phyloP scores from a whole-genome alignment of 2,113 vertebrate species.

The Irena cyanogastra region DNA sequence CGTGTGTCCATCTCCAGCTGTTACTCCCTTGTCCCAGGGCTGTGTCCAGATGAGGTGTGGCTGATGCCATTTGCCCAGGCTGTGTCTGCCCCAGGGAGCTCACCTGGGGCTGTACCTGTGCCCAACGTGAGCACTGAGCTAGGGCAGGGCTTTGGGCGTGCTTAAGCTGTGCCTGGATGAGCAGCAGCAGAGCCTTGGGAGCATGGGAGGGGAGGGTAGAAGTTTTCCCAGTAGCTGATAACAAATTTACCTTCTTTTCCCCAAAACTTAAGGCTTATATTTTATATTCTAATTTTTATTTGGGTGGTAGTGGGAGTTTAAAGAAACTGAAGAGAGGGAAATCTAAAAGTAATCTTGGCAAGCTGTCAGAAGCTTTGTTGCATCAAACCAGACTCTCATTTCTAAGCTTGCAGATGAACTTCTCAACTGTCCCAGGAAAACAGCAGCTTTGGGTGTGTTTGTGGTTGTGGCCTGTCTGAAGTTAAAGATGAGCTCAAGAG shows the following conservation, averaged over 20 bases:
- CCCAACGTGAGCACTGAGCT: background rate
- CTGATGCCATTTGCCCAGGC: background rate
- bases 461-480: background rate
- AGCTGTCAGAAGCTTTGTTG: background rate
- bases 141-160: background rate
- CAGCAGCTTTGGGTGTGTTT: background rate
- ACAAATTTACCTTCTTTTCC: background rate
- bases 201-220: accelerated
- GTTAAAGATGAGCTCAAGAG: background rate
- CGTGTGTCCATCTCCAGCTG: accelerated
- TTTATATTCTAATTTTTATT: background rate
- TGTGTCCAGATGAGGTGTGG: background rate
- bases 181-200: background rate
- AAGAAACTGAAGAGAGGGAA: background rate
- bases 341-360: background rate
- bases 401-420: background rate
- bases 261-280: accelerated
- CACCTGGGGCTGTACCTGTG: accelerated
- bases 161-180: too few relatives aligned
- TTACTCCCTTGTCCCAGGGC: background rate
- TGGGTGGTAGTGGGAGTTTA: background rate
- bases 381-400: background rate
- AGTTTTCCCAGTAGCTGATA: background rate
- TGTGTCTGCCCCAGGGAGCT: background rate
- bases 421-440: background rate